Base-by-base conservation (phyloP, 30 jellyfish, hydroid and myxozoan genomes). In the Hydractinia symbiolongicarpus region DNA sequence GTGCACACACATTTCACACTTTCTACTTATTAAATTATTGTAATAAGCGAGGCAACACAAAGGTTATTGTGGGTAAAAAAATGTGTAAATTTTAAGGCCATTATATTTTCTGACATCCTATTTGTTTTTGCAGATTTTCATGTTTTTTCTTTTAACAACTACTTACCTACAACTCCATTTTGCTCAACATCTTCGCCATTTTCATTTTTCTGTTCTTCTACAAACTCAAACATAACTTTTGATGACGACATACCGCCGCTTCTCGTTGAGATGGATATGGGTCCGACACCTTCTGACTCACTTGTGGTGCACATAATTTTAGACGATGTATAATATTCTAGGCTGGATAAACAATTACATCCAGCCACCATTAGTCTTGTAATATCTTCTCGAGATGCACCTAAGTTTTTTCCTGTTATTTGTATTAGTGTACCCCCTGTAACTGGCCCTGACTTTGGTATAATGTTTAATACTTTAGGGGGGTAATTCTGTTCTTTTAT, bases 261-360 rank as follows among this genome's bases (percentile, higher is more conserved):
- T 50, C 53, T 79, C 51, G 97, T 90, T 51, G 88, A 60, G 54
- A 90, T 15, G 16, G 88, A 52, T 6, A 90, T 83, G 4, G 95
- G 95, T 5, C 95, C 95, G 50, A 66, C 85, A 5, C 97, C 96
- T 5, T 72, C 86, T 17, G 93, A 88, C 9, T 85, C 88, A 21
- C 83, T 57, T 5, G 97, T 90, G 20, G 94, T 85, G 78, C 96
- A 90, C 97, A 90, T 90, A 14, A 90, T 79, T 79, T 82, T 90
- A 15, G 56, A 62, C 13, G 95, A 64, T 8, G 96, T 76, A 20
- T 81, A 55, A 62, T 90, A 90, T 54, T 90, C 97, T 13, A 90
- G 30, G 4, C 95, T 85, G 5, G 95, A 71, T 11, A 90, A 78
- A 58, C 96, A 90, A 74, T 86, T 86, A 55, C 78, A 82, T 4